Base-by-base conservation (phyloP, 2,888 invertebrate genomes). In the Nomada goodeniana region DNA sequence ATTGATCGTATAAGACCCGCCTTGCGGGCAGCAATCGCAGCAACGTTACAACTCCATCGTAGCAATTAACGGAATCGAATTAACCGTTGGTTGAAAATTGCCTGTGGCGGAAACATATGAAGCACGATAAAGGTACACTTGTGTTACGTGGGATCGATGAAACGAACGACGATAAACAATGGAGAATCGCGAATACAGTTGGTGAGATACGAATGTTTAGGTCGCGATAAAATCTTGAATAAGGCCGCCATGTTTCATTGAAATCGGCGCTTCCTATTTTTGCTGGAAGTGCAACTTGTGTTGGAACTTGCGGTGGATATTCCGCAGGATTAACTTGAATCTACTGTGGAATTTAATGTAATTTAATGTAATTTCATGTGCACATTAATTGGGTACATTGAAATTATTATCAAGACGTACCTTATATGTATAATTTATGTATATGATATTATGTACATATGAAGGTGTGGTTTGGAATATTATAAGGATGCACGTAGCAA, bases 51-150 rank as follows among this genome's bases (percentile, higher is more conserved):
- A 57, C 47, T 61, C n/a, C 44, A 65, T 59, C 47, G 4, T 50
- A 29, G 47, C 57, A 80, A 70, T 80, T 82, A 75, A 74, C 63
- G 50, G 63, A 73, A 69, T 59, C 18, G 68, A 77, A 69, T 69
- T 68, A 77, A 77, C 77, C 55, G 78, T 63, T 63, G 61, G 50
- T 18, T 13, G 61, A 77, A 77, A 55, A 36, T 29, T 50, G 47
- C 53, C 18, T 13, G n/a, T 10, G 61, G 61, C 67, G 20, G 7
- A 23, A 36, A 20, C 5, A 29, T 2, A 47, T 26, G n/a, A 71
- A 29, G 29, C 20, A 18, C 26, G 59, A 74, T 42, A 50, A 13
- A 42, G 18, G 10, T 52, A 29, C 0, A n/a, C 0, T 23, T 9
- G 59, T 36, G 57, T 50, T 47, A 55, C n/a, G 20, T 65, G 72